These are phyloP conservation scores for Melanerpes aurifrons DNA, from an alignment of 2,113 vertebrate genomes.

Conservation along the genomic window DNA sequence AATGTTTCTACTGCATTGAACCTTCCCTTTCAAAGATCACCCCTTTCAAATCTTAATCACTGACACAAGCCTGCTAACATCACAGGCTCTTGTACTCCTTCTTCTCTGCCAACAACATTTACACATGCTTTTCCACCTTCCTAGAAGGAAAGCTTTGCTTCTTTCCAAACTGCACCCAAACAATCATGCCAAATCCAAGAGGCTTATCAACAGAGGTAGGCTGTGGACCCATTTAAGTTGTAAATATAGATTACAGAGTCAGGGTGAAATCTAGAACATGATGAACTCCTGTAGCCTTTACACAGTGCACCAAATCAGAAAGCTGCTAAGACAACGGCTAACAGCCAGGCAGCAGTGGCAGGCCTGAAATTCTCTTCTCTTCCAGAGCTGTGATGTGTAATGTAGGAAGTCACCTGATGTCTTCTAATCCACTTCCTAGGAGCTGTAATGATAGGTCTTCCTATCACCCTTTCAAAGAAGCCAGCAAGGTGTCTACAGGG, in stretches of 20 bases:
- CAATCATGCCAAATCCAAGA: neutral
- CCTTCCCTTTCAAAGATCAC: neutral
- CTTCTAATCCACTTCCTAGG: neutral
- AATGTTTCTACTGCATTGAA: neutral
- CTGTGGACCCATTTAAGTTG: neutral
- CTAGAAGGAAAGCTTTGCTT: neutral
- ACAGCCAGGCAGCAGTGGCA: neutral
- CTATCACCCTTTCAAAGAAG: neutral
- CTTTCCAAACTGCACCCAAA: neutral
- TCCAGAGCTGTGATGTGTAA: neutral
- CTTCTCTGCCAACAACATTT: neutral
- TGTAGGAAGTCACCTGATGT: neutral
- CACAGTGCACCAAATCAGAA: neutral
- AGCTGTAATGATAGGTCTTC: neutral
- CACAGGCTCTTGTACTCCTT: neutral
- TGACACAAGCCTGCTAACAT: neutral
- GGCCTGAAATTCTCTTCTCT: neutral
- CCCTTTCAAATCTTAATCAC: neutral
- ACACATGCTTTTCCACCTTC: neutral
- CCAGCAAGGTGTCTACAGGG: neutral
- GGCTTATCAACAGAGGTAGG: neutral
- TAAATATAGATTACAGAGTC: neutral
- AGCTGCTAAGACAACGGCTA: neutral
- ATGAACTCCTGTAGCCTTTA: neutral
- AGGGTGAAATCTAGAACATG: neutral